Conservation (phyloP, 2,797 vertebrate genomes). For the Danio aesculapii region DNA sequence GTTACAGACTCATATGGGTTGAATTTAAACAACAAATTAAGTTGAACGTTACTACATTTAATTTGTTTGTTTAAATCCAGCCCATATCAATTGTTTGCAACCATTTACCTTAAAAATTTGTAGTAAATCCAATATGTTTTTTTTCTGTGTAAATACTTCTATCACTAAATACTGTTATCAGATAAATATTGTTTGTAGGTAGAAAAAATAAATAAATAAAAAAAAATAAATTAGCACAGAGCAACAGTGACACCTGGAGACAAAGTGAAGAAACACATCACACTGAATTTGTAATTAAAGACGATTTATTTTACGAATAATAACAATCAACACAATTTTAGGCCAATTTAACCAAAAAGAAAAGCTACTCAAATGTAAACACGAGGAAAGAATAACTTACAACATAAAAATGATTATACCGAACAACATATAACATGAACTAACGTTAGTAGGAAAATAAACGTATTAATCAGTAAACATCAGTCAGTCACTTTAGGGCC, state of each 20-base stretch:
- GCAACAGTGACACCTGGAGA: background rate
- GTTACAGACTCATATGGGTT: too few relatives aligned
- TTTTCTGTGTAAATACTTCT: background rate
- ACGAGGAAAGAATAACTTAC: background rate
- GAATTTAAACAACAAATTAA: too few relatives aligned
- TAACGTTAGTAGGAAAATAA: background rate
- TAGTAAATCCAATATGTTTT: too few relatives aligned
- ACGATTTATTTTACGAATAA: background rate
- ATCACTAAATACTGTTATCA: background rate
- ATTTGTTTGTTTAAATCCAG: too few relatives aligned
- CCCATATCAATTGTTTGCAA: too few relatives aligned
- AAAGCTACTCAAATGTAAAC: background rate
- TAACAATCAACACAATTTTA: background rate
- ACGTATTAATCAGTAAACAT: background rate
- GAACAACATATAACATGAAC: background rate
- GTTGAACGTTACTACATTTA: too few relatives aligned
- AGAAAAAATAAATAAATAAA: too few relatives aligned
- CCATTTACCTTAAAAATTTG: too few relatives aligned
- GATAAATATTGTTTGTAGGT: too few relatives aligned
- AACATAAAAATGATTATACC: background rate
- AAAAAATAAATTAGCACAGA: background rate
- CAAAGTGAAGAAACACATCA: background rate
- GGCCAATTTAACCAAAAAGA: background rate
- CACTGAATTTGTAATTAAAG: background rate
- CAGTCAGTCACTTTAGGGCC: constrained; percentile 49